Conservation (phyloP, 2,113 vertebrate species). For the Erythrolamprus reginae region DNA sequence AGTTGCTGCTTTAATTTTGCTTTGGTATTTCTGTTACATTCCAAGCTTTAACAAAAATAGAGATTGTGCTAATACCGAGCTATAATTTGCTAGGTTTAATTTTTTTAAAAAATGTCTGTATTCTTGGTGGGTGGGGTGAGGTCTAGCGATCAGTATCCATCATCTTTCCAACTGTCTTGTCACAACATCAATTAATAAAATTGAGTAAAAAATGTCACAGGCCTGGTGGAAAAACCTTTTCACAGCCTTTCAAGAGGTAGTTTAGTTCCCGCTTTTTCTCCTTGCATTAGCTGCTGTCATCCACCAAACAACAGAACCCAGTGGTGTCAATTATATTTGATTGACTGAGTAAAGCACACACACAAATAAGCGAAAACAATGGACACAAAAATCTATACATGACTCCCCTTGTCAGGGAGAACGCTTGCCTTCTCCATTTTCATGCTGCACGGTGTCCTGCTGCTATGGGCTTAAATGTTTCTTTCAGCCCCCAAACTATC, state of each 20-base stretch:
- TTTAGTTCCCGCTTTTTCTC: slow-evolving; percentile 80
- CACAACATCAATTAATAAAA: slow-evolving; percentile 93
- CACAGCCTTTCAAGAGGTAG: slow-evolving; percentile 78
- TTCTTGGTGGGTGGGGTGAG: slow-evolving; percentile 31
- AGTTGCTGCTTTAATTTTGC: slow-evolving; percentile 1
- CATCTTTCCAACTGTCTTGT: slow-evolving; percentile 80
- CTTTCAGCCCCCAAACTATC: slow-evolving; percentile 81
- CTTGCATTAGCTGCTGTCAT: slow-evolving; percentile 97
- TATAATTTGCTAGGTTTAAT: slow-evolving; percentile 57
- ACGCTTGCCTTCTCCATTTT: slow-evolving; percentile 88
- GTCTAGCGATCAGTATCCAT: slow-evolving; percentile 91
- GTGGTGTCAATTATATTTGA: slow-evolving; percentile 99
- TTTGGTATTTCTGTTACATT: background rate
- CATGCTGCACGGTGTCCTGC: slow-evolving; percentile 78
- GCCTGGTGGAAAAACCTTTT: slow-evolving; percentile 78
- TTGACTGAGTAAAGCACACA: slow-evolving; percentile 99
- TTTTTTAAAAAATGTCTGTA: slow-evolving; percentile 65
- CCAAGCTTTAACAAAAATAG: slow-evolving; percentile 43
- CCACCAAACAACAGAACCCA: slow-evolving; percentile 92
- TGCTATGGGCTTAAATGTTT: slow-evolving; percentile 82
- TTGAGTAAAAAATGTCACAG: slow-evolving; percentile 84
- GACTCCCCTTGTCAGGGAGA: slow-evolving; percentile 93
- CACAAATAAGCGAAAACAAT: slow-evolving; percentile 99
- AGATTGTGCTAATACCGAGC: slow-evolving; percentile 65
- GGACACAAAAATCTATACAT: slow-evolving; percentile 99